Conservation (phyloP, 2,797 vertebrate genomes). For the Gymnopithys bicolor region DNA sequence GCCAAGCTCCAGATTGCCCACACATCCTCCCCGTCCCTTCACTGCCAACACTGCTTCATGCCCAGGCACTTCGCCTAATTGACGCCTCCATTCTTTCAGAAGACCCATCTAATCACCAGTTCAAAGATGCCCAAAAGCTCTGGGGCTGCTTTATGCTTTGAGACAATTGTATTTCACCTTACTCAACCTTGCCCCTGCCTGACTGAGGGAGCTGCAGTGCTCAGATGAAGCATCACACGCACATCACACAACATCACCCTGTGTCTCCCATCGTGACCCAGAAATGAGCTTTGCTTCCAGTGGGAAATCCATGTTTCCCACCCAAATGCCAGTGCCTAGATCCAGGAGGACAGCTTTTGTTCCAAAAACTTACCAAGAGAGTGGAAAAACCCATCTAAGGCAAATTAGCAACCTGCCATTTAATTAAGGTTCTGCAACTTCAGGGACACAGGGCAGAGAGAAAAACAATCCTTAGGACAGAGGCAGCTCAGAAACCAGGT, state of each 20-base stretch:
- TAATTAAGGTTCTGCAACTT: neutral
- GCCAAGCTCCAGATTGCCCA: neutral
- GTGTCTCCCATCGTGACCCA: accelerated
- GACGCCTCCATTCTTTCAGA: neutral
- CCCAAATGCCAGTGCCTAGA: accelerated
- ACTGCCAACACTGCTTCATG: neutral
- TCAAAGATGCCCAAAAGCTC: neutral
- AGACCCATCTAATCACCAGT: neutral
- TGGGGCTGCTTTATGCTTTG: neutral
- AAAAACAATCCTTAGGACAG: neutral
- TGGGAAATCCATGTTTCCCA: accelerated
- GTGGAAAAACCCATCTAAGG: neutral
- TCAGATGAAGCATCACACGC: accelerated
- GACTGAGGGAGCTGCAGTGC: neutral
- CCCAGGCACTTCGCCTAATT: neutral
- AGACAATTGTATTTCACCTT: neutral
- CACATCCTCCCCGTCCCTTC: neutral
- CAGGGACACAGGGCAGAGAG: neutral
- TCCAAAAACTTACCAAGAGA: accelerated
- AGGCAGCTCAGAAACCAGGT: neutral
- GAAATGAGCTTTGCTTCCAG: neutral
- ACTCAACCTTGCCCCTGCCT: neutral
- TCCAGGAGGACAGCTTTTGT: neutral
- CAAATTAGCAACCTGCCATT: neutral
- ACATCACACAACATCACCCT: accelerated